phyloP scores from a whole-genome alignment of 2,888 invertebrate genomes.

The Luperina testacea region DNA sequence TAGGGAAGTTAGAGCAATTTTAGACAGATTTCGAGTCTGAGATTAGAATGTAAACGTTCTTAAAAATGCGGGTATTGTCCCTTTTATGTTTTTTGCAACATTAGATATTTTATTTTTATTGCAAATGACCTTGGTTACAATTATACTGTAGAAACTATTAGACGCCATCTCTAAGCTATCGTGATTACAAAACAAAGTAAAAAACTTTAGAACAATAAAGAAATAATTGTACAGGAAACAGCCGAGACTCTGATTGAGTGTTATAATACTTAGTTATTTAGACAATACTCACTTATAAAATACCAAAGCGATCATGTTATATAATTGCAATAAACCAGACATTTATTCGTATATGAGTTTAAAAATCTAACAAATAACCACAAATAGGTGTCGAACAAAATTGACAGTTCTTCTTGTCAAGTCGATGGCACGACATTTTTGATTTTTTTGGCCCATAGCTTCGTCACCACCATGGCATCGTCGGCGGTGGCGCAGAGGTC shows the following conservation, averaged over 20 bases:
- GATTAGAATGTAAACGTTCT: background rate
- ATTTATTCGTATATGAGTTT: background rate
- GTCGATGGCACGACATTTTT: too few relatives aligned
- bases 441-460: too few relatives aligned
- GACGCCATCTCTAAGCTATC: background rate
- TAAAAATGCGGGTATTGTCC: background rate
- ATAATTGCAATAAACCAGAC: constrained; percentile 1
- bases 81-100: background rate
- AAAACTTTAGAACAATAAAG: constrained; percentile 27
- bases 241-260: constrained; percentile 1
- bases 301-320: background rate
- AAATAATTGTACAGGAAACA: constrained; percentile 32
- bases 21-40: background rate
- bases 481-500: too few relatives aligned
- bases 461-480: too few relatives aligned
- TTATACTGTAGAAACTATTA: background rate
- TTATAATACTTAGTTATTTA: background rate
- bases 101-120: background rate
- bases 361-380: background rate
- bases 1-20: background rate
- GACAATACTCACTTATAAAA: constrained; percentile 10
- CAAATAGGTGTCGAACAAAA: background rate
- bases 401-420: too few relatives aligned
- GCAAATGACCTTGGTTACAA: background rate
- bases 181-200: constrained; percentile 11